A percentile compares a stretch with the other conserved stretches of the same genome.
Conservation (phyloP, 2,888 invertebrate species). For the Teleiodes luculella region DNA sequence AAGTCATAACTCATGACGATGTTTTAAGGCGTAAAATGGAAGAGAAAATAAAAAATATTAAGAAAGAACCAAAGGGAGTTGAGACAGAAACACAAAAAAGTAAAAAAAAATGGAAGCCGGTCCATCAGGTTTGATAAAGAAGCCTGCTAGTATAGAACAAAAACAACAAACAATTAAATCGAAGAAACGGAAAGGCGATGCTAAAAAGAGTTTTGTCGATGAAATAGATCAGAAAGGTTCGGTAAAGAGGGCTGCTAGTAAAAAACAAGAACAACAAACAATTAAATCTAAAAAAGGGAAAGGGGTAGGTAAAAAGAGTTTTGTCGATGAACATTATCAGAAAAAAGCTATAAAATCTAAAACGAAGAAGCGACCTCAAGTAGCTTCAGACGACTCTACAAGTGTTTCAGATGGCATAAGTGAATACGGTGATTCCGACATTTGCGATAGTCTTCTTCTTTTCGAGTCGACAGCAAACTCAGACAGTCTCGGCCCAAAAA, state of each 20-base stretch:
- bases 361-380: background rate
- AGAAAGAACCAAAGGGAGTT: constrained; percentile 14
- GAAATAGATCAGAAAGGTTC: too few relatives aligned
- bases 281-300: constrained; percentile 18
- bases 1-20: constrained; percentile 28
- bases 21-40: constrained; percentile 21
- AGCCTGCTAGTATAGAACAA: background rate
- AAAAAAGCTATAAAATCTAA: constrained; percentile 12
- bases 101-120: constrained; percentile 11
- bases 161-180: background rate
- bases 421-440: constrained; percentile 18
- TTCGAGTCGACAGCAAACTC: too few relatives aligned
- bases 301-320: constrained; percentile 19
- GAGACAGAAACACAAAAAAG: constrained; percentile 5
- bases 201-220: too few relatives aligned
- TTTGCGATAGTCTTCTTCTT: background rate
- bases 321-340: constrained; percentile 11
- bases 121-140: constrained; percentile 18
- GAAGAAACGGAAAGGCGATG: too few relatives aligned
- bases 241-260: too few relatives aligned
- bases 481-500: too few relatives aligned
- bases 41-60: constrained; percentile 23
- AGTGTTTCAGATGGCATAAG: constrained; percentile 11
- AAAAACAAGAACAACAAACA: background rate
- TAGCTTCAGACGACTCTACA: constrained; percentile 16